phyloP scores from a whole-genome alignment of 2,888 invertebrate species.

The Heterodera filipjevi region DNA sequence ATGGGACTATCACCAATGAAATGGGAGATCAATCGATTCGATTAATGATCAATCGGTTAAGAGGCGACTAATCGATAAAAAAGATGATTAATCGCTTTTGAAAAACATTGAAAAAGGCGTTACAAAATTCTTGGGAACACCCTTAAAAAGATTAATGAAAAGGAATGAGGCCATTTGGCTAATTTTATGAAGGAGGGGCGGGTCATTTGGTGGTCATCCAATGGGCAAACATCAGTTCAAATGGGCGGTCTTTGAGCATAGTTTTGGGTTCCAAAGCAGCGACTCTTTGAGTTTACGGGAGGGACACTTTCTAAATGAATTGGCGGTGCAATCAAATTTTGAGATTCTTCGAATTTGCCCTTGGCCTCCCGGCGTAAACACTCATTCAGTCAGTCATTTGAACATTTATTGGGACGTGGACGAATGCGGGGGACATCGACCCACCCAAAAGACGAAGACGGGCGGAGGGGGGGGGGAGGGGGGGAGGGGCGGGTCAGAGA shows the following conservation, averaged over 20 bases:
- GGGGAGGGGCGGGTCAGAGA: not conserved
- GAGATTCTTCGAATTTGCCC: not conserved
- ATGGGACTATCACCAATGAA: not conserved
- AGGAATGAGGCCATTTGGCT: not conserved
- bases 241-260: not conserved
- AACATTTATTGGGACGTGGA: not conserved
- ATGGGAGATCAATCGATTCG: not conserved
- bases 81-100: too few species aligned
- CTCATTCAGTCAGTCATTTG: slow-evolving; percentile 1
- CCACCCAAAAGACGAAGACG: not conserved
- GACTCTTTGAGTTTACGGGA: not conserved
- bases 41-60: too few species aligned
- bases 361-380: slow-evolving; percentile 8
- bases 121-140: too few species aligned
- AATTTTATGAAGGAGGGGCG: not conserved
- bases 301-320: not conserved
- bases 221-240: not conserved
- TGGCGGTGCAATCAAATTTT: slow-evolving; percentile 9
- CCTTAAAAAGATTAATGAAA: not conserved
- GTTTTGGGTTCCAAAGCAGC: not conserved
- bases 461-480: not conserved
- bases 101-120: too few species aligned
- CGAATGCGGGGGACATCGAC: not conserved
- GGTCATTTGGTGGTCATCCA: not conserved
- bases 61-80: too few species aligned